Conservation (phyloP, 2,797 vertebrate species). For the Falco naumanni region DNA sequence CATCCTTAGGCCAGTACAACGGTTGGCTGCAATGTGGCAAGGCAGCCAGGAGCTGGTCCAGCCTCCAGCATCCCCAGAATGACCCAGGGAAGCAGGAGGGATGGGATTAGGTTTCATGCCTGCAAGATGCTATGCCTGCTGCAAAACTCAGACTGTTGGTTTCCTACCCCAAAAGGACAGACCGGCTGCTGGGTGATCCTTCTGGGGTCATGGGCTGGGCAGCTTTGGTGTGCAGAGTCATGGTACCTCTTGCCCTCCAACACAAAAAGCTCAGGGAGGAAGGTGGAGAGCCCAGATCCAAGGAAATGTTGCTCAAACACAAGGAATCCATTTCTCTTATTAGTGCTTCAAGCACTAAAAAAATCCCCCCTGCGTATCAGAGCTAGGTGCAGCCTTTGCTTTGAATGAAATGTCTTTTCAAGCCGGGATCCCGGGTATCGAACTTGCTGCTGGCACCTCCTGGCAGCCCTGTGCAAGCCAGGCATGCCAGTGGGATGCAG, state of each 20-base stretch:
- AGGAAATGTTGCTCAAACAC: neutral
- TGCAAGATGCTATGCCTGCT: neutral
- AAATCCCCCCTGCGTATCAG: accelerated
- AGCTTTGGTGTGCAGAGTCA: accelerated
- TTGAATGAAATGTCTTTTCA: neutral
- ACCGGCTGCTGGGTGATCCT: neutral
- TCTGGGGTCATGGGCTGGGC: neutral
- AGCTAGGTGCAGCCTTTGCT: neutral
- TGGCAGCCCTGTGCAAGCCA: accelerated
- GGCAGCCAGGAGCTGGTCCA: neutral
- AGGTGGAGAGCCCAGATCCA: neutral
- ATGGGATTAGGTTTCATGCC: neutral
- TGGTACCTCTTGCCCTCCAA: neutral
- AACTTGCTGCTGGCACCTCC: neutral
- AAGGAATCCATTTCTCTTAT: neutral
- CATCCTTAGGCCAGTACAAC: constrained; percentile 24
- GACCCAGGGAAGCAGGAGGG: neutral
- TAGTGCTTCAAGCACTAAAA: neutral
- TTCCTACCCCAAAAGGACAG: neutral
- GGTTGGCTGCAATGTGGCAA: neutral
- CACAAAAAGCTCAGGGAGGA: neutral
- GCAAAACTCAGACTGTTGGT: neutral
- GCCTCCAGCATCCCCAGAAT: neutral
- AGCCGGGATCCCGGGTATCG: neutral
- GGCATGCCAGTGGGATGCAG: neutral